phyloP scores from a whole-genome alignment of 2,888 invertebrate genomes.

The Drosophila mimica region DNA sequence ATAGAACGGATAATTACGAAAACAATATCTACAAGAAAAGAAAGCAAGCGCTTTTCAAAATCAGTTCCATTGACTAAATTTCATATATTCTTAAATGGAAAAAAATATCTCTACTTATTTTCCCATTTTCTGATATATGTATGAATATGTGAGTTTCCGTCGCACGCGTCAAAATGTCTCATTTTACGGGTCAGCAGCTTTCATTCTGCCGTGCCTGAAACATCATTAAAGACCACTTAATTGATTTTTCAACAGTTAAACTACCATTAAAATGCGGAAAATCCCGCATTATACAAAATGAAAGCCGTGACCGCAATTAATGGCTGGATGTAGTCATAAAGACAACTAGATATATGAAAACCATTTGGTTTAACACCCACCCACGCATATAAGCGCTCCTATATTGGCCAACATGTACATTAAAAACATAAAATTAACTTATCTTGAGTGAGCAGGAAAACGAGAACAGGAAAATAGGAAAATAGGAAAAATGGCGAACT shows the following conservation, averaged over 20 bases:
- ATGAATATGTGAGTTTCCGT: neutral
- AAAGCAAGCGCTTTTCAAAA: neutral
- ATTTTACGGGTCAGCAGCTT: constrained; percentile 2
- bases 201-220: neutral
- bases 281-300: constrained; percentile 52
- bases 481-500: constrained; percentile 25
- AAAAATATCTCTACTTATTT: neutral
- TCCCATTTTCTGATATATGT: neutral
- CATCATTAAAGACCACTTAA: constrained; percentile 55
- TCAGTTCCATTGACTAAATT: neutral
- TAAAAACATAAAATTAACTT: constrained; percentile 54
- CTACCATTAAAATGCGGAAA: constrained; percentile 60
- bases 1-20: neutral
- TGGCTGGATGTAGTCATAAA: constrained; percentile 7
- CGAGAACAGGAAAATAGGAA: constrained; percentile 32
- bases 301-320: constrained; percentile 25
- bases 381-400: constrained; percentile 10
- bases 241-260: constrained; percentile 66
- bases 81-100: neutral
- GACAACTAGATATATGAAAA: constrained; percentile 39
- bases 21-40: neutral
- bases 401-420: constrained; percentile 34
- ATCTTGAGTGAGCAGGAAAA: constrained; percentile 36
- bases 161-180: neutral
- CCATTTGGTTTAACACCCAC: constrained; percentile 27